Conservation (phyloP, 2,113 vertebrate genomes). For the Chlamydotis undulata region DNA sequence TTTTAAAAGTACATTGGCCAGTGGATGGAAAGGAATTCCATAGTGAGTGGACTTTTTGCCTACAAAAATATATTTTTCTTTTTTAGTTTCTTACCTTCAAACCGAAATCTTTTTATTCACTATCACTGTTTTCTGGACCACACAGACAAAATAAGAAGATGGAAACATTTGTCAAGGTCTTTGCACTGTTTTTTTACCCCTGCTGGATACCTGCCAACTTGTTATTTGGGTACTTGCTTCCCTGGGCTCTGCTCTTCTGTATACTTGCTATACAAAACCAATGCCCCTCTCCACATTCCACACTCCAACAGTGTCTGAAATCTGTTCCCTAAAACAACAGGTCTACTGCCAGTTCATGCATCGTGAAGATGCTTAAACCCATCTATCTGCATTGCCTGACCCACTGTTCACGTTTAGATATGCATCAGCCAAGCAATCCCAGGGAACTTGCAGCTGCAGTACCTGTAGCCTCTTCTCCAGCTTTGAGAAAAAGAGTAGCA, state of each 20-base stretch:
- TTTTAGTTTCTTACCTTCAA: background rate
- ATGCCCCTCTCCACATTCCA: background rate
- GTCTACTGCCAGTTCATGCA: background rate
- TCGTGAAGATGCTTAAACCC: background rate
- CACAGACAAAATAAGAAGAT: conserved; percentile 1
- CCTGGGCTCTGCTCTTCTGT: background rate
- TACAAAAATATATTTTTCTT: background rate
- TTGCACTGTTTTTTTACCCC: background rate
- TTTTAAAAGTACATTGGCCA: background rate
- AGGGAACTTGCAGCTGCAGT: background rate
- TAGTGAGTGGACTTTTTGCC: background rate
- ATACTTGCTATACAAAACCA: background rate
- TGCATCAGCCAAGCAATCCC: background rate
- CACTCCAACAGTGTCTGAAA: background rate
- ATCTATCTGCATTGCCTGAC: background rate
- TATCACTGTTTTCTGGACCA: background rate
- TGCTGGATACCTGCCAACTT: background rate
- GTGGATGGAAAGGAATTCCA: background rate
- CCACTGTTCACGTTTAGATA: rapidly evolving
- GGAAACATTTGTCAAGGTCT: conserved; percentile 2
- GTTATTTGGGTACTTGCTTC: background rate
- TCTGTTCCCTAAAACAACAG: background rate
- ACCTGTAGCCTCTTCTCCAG: background rate
- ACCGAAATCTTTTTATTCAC: background rate
- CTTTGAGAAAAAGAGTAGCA: background rate